Evolutionary conservation across 2,797 vertebrate species (phyloP).

Genomic region (Orestias chungarensis): DNA sequence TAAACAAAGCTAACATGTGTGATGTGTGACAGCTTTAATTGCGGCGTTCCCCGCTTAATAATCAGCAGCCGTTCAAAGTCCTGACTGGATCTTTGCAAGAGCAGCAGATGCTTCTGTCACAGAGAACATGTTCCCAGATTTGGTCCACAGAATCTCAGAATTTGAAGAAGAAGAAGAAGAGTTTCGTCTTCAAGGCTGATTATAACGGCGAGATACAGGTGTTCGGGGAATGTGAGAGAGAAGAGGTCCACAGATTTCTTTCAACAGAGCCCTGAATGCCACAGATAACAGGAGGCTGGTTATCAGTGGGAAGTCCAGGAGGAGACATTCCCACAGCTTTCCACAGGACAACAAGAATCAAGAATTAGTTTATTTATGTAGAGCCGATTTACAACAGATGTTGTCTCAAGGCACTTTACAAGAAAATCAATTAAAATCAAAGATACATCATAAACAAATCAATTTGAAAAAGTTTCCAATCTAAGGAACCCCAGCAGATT

Average conservation of each 20-base stretch:
- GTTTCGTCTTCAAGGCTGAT: constrained; percentile 1
- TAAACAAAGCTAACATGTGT: not conserved
- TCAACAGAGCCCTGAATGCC: constrained; percentile 30
- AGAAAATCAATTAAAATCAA: no score
- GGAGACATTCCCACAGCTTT: constrained; percentile 59
- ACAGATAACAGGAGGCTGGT: constrained; percentile 40
- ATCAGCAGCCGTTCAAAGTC: not conserved
- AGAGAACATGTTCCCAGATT: not conserved
- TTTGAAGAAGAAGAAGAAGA: no score
- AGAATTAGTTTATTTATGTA: no score
- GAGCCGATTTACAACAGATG: no score
- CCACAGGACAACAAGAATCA: constrained; percentile 30
- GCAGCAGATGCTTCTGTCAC: not conserved
- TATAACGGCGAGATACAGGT: not conserved
- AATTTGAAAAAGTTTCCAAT: no score
- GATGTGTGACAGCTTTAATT: not conserved
- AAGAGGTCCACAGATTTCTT: constrained; percentile 32
- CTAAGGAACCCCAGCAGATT: no score
- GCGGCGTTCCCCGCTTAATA: not conserved
- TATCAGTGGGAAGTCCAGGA: constrained; percentile 62
- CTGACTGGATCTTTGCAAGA: not conserved
- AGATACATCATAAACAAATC: no score
- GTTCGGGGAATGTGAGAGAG: constrained; percentile 2
- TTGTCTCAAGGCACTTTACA: no score
- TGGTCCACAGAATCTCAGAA: not conserved